These are phyloP conservation scores for Drosophila limbata DNA, from an alignment of 2,888 invertebrate genomes.

Conservation along the genomic window DNA sequence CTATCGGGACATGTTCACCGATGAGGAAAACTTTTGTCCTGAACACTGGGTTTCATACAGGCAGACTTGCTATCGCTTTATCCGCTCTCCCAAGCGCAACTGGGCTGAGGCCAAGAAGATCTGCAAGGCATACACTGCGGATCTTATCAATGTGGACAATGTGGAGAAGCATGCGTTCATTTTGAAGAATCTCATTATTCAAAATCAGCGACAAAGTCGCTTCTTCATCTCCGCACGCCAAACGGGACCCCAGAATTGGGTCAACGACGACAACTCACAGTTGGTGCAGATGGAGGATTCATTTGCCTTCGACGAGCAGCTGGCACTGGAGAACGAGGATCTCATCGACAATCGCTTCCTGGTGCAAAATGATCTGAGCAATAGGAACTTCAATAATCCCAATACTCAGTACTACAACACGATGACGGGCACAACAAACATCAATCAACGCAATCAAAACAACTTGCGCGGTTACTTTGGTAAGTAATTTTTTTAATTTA, in stretches of 20 bases:
- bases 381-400: conserved; percentile 65
- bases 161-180: conserved; percentile 95
- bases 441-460: conserved; percentile 77
- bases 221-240: conserved; percentile 95
- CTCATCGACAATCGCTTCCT: conserved; percentile 84
- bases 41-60: conserved; percentile 94
- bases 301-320: conserved; percentile 89
- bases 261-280: conserved; percentile 94
- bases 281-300: conserved; percentile 92
- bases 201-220: conserved; percentile 93
- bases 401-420: conserved; percentile 79
- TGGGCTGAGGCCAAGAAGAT: conserved; percentile 93
- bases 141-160: conserved; percentile 92
- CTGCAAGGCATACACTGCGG: conserved; percentile 93
- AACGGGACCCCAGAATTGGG: conserved; percentile 91
- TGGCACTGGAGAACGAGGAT: conserved; percentile 85
- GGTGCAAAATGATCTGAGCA: conserved; percentile 73
- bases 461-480: conserved; percentile 78
- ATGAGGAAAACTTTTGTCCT: conserved; percentile 88
- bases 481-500: conserved; percentile 33
- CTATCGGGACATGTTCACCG: conserved; percentile 79
- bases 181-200: conserved; percentile 91
- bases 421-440: conserved; percentile 55
- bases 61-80: conserved; percentile 95
- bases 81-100: conserved; percentile 93